Conservation (phyloP, 1,140 invertebrate genomes). For the Proales similis region DNA sequence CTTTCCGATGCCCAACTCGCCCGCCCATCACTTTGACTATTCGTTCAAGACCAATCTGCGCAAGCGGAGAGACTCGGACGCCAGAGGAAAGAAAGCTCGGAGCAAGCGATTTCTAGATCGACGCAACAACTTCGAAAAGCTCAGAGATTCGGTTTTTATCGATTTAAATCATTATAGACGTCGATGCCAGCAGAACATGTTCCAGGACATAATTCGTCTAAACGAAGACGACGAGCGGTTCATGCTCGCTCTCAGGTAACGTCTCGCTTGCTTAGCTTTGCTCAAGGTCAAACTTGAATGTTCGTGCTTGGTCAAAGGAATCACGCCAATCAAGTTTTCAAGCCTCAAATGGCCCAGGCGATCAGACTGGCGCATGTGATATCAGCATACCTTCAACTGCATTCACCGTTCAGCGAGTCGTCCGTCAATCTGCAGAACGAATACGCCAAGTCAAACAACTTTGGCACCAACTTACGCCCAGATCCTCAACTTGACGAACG, state of each 20-base stretch:
- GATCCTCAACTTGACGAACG: conserved; percentile 35
- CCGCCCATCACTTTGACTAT: conserved; percentile 4
- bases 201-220: conserved; percentile 6
- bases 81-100: neutral
- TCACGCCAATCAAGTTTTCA: conserved; percentile 34
- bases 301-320: no score
- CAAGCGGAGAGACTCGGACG: conserved; percentile 6
- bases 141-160: conserved; percentile 32
- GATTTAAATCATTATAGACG: conserved; percentile 1
- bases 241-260: neutral
- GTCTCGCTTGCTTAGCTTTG: no score
- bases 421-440: conserved; percentile 19
- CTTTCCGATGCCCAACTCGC: neutral
- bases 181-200: conserved; percentile 1
- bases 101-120: conserved; percentile 24
- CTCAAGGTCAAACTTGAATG: no score
- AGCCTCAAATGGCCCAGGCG: conserved; percentile 32
- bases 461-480: conserved; percentile 10
- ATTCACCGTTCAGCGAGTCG: conserved; percentile 24
- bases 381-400: conserved; percentile 14
- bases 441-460: neutral
- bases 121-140: conserved; percentile 33
- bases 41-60: neutral
- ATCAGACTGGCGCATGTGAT: conserved; percentile 25
- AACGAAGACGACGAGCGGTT: conserved; percentile 36